Conservation (phyloP, 2,113 vertebrate species). For the Rhinoptilus africanus region DNA sequence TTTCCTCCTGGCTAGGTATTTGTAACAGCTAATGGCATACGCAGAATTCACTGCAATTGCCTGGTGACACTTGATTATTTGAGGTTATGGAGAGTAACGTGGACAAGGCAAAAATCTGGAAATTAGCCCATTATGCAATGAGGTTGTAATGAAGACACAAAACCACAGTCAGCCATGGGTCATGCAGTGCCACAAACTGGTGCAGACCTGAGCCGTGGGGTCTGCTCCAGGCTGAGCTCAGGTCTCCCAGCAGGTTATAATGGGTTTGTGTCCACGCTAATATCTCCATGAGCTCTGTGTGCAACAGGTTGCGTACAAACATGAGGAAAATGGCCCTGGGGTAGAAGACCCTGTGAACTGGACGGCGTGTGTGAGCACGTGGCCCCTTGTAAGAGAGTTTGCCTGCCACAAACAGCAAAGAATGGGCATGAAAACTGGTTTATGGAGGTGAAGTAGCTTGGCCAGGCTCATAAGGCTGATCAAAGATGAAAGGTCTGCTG, state of each 20-base stretch:
- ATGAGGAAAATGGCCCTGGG: rapidly evolving
- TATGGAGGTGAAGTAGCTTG: neutral
- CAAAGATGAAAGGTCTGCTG: neutral
- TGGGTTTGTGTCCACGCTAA: rapidly evolving
- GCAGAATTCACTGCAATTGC: neutral
- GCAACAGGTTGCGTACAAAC: rapidly evolving
- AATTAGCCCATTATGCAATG: rapidly evolving
- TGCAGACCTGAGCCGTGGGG: neutral
- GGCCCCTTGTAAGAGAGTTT: neutral
- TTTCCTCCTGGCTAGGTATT: neutral
- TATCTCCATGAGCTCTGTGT: rapidly evolving
- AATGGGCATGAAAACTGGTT: neutral
- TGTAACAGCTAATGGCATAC: neutral
- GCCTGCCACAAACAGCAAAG: no score
- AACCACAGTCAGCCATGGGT: rapidly evolving
- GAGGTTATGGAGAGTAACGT: neutral
- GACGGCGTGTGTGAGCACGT: rapidly evolving
- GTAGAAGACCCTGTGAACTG: neutral
- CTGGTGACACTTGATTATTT: neutral
- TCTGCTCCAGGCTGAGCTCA: neutral
- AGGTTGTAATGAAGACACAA: neutral
- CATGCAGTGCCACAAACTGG: neutral
- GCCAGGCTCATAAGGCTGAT: no score
- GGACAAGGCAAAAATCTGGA: neutral
- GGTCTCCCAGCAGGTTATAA: neutral